Percentiles rank a stretch among this genome's conserved stretches.
phyloP scores from a whole-genome alignment of 1,140 invertebrate genomes.

The Plectus sambesii region DNA sequence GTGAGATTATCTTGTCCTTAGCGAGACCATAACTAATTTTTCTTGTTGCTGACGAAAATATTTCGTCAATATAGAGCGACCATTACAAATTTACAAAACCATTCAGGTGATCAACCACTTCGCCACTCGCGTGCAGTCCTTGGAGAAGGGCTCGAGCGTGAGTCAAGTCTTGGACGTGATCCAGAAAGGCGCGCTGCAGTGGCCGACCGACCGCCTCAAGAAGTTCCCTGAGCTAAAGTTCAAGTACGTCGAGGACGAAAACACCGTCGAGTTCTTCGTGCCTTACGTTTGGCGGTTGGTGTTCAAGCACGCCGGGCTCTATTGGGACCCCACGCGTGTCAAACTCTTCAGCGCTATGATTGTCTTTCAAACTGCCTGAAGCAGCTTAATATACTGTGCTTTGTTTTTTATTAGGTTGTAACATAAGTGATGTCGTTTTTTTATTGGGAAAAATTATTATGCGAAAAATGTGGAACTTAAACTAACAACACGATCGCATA shows the following conservation, averaged over 20 bases:
- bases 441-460: too few relatives aligned
- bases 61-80: not conserved
- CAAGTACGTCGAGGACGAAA: conserved; percentile 95
- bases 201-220: conserved; percentile 77
- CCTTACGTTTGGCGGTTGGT: conserved; percentile 95
- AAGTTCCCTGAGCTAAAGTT: conserved; percentile 93
- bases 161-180: conserved; percentile 71
- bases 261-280: conserved; percentile 97
- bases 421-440: too few relatives aligned
- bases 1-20: too few relatives aligned
- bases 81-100: too few relatives aligned
- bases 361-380: too few relatives aligned
- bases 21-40: too few relatives aligned
- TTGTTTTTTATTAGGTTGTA: too few relatives aligned
- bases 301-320: conserved; percentile 63
- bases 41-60: not conserved
- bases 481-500: too few relatives aligned
- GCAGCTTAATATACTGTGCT: too few relatives aligned
- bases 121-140: conserved; percentile 62
- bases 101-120: conserved; percentile 72
- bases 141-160: conserved; percentile 61
- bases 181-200: conserved; percentile 69
- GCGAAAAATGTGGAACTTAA: too few relatives aligned
- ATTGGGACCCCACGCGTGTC: conserved; percentile 61
- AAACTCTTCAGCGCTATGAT: too few relatives aligned